Evolutionary conservation across 2,888 invertebrate genomes (phyloP), one percentile per base, ranked within the genome.

Genomic region (Aphidoletes aphidimyza): DNA sequence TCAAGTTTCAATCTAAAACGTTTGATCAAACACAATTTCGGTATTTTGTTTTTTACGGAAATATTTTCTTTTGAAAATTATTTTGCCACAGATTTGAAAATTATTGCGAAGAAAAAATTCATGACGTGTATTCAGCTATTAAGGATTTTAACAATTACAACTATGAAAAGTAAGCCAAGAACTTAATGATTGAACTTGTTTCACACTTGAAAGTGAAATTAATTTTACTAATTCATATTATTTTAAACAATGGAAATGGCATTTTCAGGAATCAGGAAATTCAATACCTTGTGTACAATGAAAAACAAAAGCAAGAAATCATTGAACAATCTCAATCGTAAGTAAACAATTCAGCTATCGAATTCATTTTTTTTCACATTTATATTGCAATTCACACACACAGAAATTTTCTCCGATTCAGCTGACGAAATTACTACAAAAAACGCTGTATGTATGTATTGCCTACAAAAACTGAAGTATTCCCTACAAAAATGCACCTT

Each of bases 241-340:
- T n/a, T n/a, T n/a, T n/a, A n/a, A n/a, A n/a, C n/a, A n/a, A n/a
- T 11, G 19, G 6, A 49, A 17, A 11, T 49, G 6, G 42, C 17
- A 47, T 47, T 47, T 47, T 2, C n/a, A 81, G 81, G 81, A 81
- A 81, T 81, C 81, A 81, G 37, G 81, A 81, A 22, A 81, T 81
- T n/a, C 81, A 81, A 17, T 81, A 81, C 19, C 14, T 81, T 11
- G 36, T 39, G 37, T 81, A 37, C 11, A 81, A 22, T 2, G 37
- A 37, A 9, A 37, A 37, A n/a, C 2, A 22, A 37, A 81, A 37
- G n/a, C 37, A 81, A 37, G 37, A 81, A n/a, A 81, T 81, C 36
- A 37, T 81, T 6, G 11, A 81, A 17, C 37, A 81, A 6, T 81
- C 81, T n/a, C 36, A 81, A n/a, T 37, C 37, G 81, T 81, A 81